Evolutionary conservation across 2,113 vertebrate genomes (phyloP).

Genomic region (Grus americana): DNA sequence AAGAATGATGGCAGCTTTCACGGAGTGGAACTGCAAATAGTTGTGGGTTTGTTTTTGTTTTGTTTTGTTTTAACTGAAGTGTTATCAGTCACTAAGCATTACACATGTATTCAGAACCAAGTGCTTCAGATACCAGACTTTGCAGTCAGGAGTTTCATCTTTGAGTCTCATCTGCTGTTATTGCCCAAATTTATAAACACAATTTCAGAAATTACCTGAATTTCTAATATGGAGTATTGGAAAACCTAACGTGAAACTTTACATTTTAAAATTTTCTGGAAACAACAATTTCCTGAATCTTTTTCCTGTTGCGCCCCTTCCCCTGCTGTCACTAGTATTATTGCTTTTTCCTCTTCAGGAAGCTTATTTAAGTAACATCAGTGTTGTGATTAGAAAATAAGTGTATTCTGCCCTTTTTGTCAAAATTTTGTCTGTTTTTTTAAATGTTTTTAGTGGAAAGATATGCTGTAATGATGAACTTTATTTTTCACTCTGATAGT

Average conservation of each 20-base stretch:
- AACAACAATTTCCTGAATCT: neutral
- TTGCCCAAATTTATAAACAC: neutral
- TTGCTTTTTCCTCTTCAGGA: neutral
- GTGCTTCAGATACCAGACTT: neutral
- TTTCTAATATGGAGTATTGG: neutral
- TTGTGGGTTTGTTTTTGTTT: neutral
- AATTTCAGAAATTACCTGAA: neutral
- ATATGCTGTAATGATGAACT: neutral
- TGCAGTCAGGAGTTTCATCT: neutral
- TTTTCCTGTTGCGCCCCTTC: neutral
- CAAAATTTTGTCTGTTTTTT: neutral
- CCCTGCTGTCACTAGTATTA: neutral
- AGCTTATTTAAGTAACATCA: neutral
- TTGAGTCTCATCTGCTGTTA: neutral
- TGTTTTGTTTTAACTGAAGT: neutral
- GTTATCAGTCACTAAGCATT: neutral
- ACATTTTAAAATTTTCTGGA: neutral
- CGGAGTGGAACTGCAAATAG: neutral
- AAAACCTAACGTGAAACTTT: neutral
- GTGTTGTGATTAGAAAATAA: slow-evolving; percentile 22
- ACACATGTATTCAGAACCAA: neutral
- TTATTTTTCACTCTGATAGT: neutral
- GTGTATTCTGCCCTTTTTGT: neutral
- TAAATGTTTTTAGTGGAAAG: neutral
- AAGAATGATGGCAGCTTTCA: neutral